A percentile compares a stretch with the other conserved stretches of the same genome.
These are phyloP conservation scores for Drosophila mayaguana DNA, from an alignment of 2,888 invertebrate species.

Conservation along the genomic window DNA sequence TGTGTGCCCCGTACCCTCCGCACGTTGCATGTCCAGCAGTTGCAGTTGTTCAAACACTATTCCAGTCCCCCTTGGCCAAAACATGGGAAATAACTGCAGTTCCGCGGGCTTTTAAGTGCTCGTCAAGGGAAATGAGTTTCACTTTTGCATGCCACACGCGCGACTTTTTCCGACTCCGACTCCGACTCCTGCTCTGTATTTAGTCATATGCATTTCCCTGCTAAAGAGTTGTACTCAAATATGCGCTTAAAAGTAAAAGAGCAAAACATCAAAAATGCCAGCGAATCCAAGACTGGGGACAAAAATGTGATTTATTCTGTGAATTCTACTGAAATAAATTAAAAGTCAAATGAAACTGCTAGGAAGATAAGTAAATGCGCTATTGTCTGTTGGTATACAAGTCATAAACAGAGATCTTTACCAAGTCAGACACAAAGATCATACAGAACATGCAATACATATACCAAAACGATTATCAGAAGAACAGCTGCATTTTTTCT, in stretches of 20 bases:
- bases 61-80: slow-evolving; percentile 36
- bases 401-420: no score
- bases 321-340: no score
- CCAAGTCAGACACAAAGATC: no score
- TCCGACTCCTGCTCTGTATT: background rate
- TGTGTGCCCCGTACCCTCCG: background rate
- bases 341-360: no score
- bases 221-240: slow-evolving; percentile 9
- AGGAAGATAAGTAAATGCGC: no score
- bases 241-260: slow-evolving; percentile 23
- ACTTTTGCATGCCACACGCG: slow-evolving; percentile 73
- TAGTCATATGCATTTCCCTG: slow-evolving; percentile 7
- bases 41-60: background rate
- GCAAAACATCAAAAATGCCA: slow-evolving; percentile 7
- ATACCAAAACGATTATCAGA: no score
- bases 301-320: slow-evolving; percentile 16
- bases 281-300: slow-evolving; percentile 22
- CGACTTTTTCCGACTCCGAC: slow-evolving; percentile 24
- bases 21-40: slow-evolving; percentile 49
- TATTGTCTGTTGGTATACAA: no score
- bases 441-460: no score
- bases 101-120: slow-evolving; percentile 69
- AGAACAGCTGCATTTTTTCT: no score
- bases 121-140: slow-evolving; percentile 64
- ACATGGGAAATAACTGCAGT: slow-evolving; percentile 76